Evolutionary conservation across 2,113 vertebrate genomes (phyloP).

Genomic region (Vulpes vulpes): DNA sequence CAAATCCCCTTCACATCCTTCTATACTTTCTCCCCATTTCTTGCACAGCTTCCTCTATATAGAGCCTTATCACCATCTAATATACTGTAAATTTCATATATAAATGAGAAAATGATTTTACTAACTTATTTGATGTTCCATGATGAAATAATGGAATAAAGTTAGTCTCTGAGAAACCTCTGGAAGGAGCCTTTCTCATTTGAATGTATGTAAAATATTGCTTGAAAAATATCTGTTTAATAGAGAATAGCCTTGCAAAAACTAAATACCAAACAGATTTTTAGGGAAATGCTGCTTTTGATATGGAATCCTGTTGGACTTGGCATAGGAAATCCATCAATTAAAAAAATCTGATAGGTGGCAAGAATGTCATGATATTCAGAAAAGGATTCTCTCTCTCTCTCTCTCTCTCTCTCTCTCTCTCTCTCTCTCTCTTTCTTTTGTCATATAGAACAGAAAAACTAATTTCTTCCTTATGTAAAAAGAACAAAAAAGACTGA

Average conservation of each 20-base stretch:
- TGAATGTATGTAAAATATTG: background rate
- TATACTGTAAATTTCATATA: background rate
- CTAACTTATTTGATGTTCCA: background rate
- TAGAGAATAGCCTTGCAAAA: slow-evolving; percentile 14
- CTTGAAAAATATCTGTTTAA: slow-evolving; percentile 3
- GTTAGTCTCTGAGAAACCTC: background rate
- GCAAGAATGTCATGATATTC: background rate
- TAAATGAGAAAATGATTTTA: slow-evolving; percentile 9
- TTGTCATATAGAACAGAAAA: slow-evolving; percentile 17
- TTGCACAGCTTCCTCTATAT: background rate
- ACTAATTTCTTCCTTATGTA: background rate
- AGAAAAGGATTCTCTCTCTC: background rate
- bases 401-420: background rate
- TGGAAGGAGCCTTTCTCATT: slow-evolving; percentile 9
- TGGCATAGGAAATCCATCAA: slow-evolving; percentile 8
- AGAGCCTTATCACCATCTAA: background rate
- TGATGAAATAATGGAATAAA: slow-evolving; percentile 13
- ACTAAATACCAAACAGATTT: background rate
- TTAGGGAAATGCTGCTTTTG: background rate
- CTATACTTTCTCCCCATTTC: background rate
- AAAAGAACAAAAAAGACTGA: background rate
- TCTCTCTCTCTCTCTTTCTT: background rate
- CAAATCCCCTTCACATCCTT: background rate
- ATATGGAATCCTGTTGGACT: background rate
- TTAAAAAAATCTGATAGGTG: background rate